Conservation (phyloP, 2,113 vertebrate genomes). For the Sebastes fasciatus region DNA sequence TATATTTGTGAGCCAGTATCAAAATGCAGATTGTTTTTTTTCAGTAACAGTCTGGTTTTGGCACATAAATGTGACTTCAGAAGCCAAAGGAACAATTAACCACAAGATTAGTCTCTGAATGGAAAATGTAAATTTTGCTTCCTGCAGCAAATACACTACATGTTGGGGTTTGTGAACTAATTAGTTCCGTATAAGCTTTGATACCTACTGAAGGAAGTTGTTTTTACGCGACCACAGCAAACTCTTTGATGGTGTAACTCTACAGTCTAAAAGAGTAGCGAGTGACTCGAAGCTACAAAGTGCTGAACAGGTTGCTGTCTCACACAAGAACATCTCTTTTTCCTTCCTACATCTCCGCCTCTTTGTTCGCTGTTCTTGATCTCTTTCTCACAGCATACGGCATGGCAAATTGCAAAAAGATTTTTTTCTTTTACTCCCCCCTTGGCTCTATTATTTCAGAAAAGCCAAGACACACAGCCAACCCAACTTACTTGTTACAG, state of each 20-base stretch:
- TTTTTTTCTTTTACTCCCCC: neutral
- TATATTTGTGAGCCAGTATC: neutral
- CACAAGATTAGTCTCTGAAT: conserved; percentile 13
- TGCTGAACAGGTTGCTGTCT: conserved; percentile 50
- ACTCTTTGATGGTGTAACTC: conserved; percentile 60
- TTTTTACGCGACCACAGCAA: conserved; percentile 40
- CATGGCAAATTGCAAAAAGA: conserved; percentile 45
- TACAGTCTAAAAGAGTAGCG: conserved; percentile 34
- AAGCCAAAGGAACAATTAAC: conserved; percentile 21
- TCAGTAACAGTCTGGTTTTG: neutral
- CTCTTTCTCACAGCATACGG: conserved; percentile 32
- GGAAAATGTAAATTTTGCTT: conserved; percentile 42
- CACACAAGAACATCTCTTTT: conserved; percentile 41
- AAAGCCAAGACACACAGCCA: conserved; percentile 26
- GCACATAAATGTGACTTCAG: conserved; percentile 10
- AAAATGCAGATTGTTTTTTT: neutral
- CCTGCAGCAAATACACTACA: conserved; percentile 37
- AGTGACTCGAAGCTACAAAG: conserved; percentile 48
- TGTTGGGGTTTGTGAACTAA: conserved; percentile 31
- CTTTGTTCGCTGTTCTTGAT: conserved; percentile 54
- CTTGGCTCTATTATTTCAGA: conserved; percentile 41
- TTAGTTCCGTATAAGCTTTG: conserved; percentile 51
- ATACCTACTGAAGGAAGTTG: conserved; percentile 39
- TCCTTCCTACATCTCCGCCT: conserved; percentile 26
- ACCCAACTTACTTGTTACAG: conserved; percentile 53